A percentile compares a stretch with the other conserved stretches of the same genome.
phyloP scores from a whole-genome alignment of 2,888 invertebrate genomes.

The Stramonita haemastoma region DNA sequence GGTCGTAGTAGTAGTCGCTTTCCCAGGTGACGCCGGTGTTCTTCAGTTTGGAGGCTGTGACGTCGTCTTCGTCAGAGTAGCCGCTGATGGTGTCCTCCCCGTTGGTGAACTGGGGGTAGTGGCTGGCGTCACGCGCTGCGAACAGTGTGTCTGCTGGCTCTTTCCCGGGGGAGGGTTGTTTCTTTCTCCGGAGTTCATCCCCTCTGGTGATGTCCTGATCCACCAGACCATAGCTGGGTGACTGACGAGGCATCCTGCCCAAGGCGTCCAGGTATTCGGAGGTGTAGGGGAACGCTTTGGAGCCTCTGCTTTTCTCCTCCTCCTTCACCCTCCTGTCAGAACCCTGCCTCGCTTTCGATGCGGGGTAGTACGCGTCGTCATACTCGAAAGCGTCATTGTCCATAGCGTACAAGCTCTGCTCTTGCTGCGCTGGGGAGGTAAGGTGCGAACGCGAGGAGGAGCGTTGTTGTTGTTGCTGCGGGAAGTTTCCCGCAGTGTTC shows the following conservation, averaged over 20 bases:
- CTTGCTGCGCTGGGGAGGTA: neutral
- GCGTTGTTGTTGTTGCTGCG: neutral
- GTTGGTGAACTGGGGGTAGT: slow-evolving; percentile 41
- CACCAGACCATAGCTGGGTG: neutral
- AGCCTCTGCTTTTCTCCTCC: slow-evolving; percentile 5
- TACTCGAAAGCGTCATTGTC: slow-evolving; percentile 13
- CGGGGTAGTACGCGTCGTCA: neutral
- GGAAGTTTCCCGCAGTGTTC: neutral
- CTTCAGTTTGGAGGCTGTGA: slow-evolving; percentile 34
- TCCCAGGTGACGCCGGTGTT: slow-evolving; percentile 42
- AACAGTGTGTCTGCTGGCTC: slow-evolving; percentile 43
- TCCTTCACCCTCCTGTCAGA: slow-evolving; percentile 26
- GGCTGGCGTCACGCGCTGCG: slow-evolving; percentile 39
- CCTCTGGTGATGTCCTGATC: slow-evolving; percentile 19
- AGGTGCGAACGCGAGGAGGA: neutral
- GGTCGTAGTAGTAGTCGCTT: slow-evolving; percentile 38
- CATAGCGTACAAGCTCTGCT: neutral
- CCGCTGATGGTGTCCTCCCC: slow-evolving; percentile 42
- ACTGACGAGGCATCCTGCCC: neutral
- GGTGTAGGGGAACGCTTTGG: slow-evolving; percentile 39
- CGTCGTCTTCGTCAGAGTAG: slow-evolving; percentile 46
- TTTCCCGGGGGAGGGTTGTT: neutral
- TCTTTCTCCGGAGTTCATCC: slow-evolving; percentile 24
- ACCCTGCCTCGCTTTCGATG: neutral
- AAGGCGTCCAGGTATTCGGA: slow-evolving; percentile 36